These are phyloP conservation scores for Sitobion miscanthi DNA, from an alignment of 1,140 invertebrate species.

Conservation along the genomic window DNA sequence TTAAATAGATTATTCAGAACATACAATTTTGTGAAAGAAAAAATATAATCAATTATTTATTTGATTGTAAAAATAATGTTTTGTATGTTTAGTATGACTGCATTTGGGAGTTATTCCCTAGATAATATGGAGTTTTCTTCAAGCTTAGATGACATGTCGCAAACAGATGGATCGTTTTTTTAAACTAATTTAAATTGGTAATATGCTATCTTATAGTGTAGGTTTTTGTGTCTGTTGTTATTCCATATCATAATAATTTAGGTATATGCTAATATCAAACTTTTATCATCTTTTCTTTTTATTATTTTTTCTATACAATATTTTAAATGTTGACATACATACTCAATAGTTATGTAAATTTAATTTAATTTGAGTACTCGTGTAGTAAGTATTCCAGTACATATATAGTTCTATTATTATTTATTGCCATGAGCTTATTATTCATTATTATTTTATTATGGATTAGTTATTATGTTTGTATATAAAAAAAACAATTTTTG, in stretches of 20 bases:
- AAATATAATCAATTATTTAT: background rate
- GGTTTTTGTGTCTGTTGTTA: background rate
- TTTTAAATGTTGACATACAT: constrained; percentile 9
- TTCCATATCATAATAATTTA: background rate
- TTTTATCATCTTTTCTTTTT: background rate
- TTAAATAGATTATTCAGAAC: too few species aligned
- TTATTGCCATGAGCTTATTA: background rate
- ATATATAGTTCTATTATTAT: background rate
- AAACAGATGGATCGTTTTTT: background rate
- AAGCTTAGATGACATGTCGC: background rate
- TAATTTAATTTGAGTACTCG: background rate
- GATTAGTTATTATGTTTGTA: background rate
- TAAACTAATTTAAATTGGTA: background rate
- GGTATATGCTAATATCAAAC: background rate
- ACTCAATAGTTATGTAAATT: background rate
- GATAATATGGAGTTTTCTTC: background rate
- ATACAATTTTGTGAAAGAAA: too few species aligned
- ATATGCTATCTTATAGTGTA: background rate
- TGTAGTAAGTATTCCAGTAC: background rate
- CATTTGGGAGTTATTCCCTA: background rate
- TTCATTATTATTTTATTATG: background rate
- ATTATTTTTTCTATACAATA: background rate
- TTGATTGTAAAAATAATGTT: background rate
- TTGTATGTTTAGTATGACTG: background rate
- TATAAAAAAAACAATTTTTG: background rate